A percentile compares a stretch with the other conserved stretches of the same genome.
These are phyloP conservation scores for Lipotes vexillifer DNA, from an alignment of 2,113 vertebrate species.

Conservation along the genomic window DNA sequence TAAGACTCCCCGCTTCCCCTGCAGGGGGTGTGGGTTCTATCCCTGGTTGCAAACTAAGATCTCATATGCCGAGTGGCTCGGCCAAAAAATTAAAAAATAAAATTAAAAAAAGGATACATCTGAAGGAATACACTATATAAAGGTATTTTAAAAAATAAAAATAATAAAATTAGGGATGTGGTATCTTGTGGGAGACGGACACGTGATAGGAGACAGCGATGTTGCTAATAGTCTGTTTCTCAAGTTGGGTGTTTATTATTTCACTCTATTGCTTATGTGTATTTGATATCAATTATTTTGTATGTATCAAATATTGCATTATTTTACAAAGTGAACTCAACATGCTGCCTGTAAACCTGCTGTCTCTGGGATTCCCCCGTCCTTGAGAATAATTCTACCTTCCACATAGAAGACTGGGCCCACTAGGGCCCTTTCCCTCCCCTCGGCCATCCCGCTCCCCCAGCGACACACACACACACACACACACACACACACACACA, in stretches of 20 bases:
- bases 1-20: no score
- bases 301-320: background rate
- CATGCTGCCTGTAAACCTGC: background rate
- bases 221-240: background rate
- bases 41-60: no score
- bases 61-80: no score
- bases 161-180: background rate
- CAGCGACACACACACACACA: no score
- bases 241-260: background rate
- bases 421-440: background rate
- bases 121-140: no score
- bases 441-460: background rate
- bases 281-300: background rate
- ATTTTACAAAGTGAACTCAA: background rate
- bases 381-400: background rate
- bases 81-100: no score
- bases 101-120: no score
- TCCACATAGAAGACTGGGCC: background rate
- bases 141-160: background rate
- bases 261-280: background rate
- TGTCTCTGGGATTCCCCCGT: background rate
- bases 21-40: no score
- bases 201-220: rapidly evolving
- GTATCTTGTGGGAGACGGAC: background rate
- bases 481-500: no score